Evolutionary conservation across 2,113 vertebrate species (phyloP).

Genomic region (Emydura subglobosa): DNA sequence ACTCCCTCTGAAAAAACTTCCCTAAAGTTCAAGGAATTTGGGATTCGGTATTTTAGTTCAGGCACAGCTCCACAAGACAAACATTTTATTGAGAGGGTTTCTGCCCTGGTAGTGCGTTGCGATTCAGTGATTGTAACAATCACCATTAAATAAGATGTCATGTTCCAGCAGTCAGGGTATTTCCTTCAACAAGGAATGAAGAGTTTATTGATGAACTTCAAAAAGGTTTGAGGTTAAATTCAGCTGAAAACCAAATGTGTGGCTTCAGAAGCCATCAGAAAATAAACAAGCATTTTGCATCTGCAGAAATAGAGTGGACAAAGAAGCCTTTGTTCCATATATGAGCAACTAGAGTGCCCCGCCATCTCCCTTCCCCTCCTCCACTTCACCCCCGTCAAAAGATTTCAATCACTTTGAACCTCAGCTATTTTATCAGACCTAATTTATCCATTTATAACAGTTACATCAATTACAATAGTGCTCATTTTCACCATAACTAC

Average conservation of each 20-base stretch:
- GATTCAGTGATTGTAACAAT: background rate
- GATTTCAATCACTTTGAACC: rapidly evolving
- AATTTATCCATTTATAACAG: background rate
- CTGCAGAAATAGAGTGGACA: background rate
- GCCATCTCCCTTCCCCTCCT: too few species aligned
- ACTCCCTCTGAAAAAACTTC: background rate
- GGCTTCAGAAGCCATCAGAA: background rate
- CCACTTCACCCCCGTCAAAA: too few species aligned
- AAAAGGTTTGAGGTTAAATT: background rate
- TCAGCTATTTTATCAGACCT: background rate
- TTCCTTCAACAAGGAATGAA: background rate
- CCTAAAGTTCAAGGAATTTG: background rate
- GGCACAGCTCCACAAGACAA: background rate
- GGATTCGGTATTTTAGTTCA: background rate
- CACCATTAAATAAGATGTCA: background rate
- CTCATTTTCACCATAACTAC: background rate
- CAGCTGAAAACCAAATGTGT: background rate
- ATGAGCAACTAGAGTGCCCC: background rate
- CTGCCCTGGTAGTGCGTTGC: too few species aligned
- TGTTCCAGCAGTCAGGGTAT: background rate
- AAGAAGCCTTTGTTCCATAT: too few species aligned
- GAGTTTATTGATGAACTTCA: background rate
- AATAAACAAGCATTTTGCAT: background rate
- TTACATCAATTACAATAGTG: background rate
- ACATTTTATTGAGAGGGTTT: background rate